Evolutionary conservation across 2,888 invertebrate species (phyloP).

Genomic region (Dascillus cervinus): DNA sequence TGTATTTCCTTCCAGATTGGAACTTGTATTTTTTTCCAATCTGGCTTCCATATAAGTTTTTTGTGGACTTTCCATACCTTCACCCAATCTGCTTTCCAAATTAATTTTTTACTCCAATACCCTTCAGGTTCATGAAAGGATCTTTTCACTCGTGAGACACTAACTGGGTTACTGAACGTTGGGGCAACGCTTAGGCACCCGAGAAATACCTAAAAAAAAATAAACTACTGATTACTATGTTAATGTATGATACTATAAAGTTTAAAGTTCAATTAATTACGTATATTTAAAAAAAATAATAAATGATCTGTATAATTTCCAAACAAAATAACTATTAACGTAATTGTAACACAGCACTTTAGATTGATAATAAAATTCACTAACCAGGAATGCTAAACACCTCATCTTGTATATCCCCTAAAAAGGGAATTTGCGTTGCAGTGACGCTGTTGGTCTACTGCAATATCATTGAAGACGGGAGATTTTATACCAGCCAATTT

Average conservation of each 20-base stretch:
- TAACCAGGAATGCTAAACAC: conserved; percentile 42
- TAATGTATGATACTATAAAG: no score
- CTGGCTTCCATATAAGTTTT: conserved; percentile 63
- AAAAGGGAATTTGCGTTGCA: conserved; percentile 26
- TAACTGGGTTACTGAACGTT: conserved; percentile 35
- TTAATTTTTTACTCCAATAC: conserved; percentile 73
- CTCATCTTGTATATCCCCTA: conserved; percentile 35
- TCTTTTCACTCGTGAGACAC: conserved; percentile 48
- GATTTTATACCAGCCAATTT: conserved; percentile 36
- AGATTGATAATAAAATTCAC: conserved; percentile 30
- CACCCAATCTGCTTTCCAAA: conserved; percentile 78
- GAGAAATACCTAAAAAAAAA: conserved; percentile 49
- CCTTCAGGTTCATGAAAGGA: conserved; percentile 55
- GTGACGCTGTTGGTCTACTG: conserved; percentile 37
- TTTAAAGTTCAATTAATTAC: no score
- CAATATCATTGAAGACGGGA: conserved; percentile 24
- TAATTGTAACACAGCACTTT: conserved; percentile 23
- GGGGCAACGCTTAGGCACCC: conserved; percentile 50
- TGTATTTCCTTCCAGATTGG: conserved; percentile 60
- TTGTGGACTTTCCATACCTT: conserved; percentile 69
- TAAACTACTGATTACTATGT: background rate
- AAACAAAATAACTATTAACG: background rate
- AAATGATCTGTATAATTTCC: background rate
- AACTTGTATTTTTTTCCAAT: conserved; percentile 65
- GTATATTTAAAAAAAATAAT: background rate